phyloP scores from a whole-genome alignment of 35 echinoderm and acorn worm species.

The Anneissia japonica region DNA sequence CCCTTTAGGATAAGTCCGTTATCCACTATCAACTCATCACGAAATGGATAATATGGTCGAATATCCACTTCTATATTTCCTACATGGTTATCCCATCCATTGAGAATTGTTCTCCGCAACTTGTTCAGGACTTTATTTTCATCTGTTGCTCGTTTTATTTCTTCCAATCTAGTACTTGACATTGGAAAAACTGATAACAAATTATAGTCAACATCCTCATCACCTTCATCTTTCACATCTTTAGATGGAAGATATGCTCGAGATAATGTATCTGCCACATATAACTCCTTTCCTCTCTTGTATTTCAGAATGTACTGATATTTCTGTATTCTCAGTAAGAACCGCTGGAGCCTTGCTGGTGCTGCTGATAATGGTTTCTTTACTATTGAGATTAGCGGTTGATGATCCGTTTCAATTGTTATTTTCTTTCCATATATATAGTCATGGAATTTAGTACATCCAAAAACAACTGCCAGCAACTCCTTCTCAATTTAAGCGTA shows the following conservation, averaged over 20 bases:
- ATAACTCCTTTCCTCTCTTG: constrained; percentile 39
- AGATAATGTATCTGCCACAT: constrained; percentile 26
- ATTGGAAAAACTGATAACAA: background rate
- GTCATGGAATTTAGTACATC: background rate
- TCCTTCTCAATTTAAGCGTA: constrained; percentile 47
- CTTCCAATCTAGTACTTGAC: background rate
- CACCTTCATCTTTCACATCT: background rate
- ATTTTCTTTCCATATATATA: background rate
- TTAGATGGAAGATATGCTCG: constrained; percentile 14
- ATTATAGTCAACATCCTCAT: constrained; percentile 2
- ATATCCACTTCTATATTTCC: background rate
- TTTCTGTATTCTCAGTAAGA: constrained; percentile 25
- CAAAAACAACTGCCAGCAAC: constrained; percentile 22
- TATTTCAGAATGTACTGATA: background rate
- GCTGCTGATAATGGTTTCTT: background rate
- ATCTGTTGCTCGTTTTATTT: constrained; percentile 18
- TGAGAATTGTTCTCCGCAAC: background rate
- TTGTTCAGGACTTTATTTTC: constrained; percentile 31
- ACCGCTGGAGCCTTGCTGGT: constrained; percentile 8
- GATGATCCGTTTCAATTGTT: background rate
- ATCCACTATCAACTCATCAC: background rate
- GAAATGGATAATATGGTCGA: background rate
- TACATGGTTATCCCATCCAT: background rate
- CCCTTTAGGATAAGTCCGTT: background rate
- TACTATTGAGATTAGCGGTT: background rate